Evolutionary conservation across 1,140 invertebrate genomes (phyloP).

Genomic region (Megalonaias nervosa): DNA sequence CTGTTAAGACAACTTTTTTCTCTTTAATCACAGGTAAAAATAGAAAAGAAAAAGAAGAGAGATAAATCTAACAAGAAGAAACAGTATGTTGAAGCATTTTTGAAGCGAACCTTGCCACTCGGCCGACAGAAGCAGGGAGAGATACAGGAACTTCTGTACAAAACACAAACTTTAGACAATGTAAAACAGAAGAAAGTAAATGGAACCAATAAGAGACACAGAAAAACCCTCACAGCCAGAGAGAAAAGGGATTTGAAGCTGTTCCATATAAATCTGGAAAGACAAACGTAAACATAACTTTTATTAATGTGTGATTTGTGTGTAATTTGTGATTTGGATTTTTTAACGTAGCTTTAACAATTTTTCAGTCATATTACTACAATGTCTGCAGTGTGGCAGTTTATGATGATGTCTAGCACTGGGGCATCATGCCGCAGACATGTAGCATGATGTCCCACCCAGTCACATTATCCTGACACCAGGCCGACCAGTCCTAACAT

Average conservation of each 20-base stretch:
- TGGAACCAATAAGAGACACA: neutral
- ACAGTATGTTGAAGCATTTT: neutral
- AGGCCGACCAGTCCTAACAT: too few species aligned
- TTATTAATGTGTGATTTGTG: too few species aligned
- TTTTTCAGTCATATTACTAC: too few species aligned
- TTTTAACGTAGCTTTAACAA: too few species aligned
- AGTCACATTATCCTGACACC: too few species aligned
- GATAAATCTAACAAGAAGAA: too few species aligned
- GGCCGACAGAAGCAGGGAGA: slow-evolving; percentile 1
- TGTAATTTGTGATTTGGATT: neutral
- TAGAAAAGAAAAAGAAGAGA: slow-evolving; percentile 8
- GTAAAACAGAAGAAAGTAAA: slow-evolving; percentile 16
- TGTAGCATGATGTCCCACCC: neutral
- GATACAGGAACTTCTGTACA: slow-evolving; percentile 8
- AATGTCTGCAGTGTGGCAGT: too few species aligned
- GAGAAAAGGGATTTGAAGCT: slow-evolving; percentile 39
- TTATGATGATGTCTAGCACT: too few species aligned
- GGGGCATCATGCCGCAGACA: neutral
- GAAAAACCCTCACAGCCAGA: slow-evolving; percentile 29
- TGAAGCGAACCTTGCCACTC: slow-evolving; percentile 11
- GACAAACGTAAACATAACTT: slow-evolving; percentile 32
- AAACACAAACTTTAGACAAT: slow-evolving; percentile 5
- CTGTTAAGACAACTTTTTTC: too few species aligned
- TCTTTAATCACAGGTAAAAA: too few species aligned
- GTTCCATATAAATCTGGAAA: slow-evolving; percentile 38